These are phyloP conservation scores for Hartigia nigra DNA, from an alignment of 2,888 invertebrate species.

Conservation along the genomic window DNA sequence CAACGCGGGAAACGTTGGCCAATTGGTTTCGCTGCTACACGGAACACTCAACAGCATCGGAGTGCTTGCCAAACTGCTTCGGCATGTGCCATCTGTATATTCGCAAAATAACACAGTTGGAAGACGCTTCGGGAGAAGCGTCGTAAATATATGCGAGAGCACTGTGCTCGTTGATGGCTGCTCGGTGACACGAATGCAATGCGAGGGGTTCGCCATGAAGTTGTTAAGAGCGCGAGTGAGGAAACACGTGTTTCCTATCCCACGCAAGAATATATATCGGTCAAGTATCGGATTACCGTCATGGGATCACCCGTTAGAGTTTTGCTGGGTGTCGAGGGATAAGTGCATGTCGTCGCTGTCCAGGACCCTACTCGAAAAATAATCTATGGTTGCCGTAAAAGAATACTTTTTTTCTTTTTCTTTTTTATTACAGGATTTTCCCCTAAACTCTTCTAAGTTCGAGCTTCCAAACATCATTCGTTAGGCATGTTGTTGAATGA, in stretches of 20 bases:
- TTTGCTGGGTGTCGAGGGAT: conserved; percentile 31
- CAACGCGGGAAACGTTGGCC: not conserved
- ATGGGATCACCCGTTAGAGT: conserved; percentile 47
- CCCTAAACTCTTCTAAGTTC: conserved; percentile 30
- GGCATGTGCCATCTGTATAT: not conserved
- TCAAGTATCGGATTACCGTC: conserved; percentile 51
- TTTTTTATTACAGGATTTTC: conserved; percentile 32
- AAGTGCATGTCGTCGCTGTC: conserved; percentile 43
- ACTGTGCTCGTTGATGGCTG: not conserved
- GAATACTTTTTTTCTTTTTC: conserved; percentile 7
- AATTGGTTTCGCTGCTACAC: not conserved
- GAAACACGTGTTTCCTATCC: conserved; percentile 48
- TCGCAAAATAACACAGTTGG: not conserved
- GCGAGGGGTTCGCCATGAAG: not conserved
- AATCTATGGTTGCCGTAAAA: conserved; percentile 30
- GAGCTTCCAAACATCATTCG: not conserved
- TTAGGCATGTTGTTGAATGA: not conserved
- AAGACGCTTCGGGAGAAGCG: not conserved
- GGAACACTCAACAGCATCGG: no score
- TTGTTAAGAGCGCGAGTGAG: not conserved
- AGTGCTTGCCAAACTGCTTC: not conserved
- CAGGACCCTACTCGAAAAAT: conserved; percentile 33
- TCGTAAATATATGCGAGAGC: not conserved
- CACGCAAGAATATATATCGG: conserved; percentile 42
- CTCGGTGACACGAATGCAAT: not conserved